Evolutionary conservation across 2,888 invertebrate species (phyloP).

Genomic region (Clunio marinus): DNA sequence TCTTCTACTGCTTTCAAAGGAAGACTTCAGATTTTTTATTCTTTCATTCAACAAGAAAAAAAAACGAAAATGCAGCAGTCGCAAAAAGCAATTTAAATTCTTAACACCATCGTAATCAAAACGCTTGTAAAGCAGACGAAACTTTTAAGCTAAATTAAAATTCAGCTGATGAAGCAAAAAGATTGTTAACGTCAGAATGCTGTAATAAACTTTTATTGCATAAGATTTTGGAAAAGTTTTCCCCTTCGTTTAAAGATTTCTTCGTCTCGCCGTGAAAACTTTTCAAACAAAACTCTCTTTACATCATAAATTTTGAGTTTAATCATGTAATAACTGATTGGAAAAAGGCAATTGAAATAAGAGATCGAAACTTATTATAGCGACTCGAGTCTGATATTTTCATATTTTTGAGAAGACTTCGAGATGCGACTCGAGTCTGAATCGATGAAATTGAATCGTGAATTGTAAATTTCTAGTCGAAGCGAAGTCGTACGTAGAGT

Average conservation of each 20-base stretch:
- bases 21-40: too few relatives aligned
- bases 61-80: background rate
- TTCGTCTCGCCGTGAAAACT: background rate
- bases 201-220: background rate
- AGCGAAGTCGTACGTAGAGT: too few relatives aligned
- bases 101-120: background rate
- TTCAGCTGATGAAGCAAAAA: conserved; percentile 18
- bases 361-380: background rate
- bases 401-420: too few relatives aligned
- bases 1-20: background rate
- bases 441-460: too few relatives aligned
- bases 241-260: background rate
- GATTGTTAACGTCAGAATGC: background rate
- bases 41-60: too few relatives aligned
- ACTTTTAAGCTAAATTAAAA: background rate
- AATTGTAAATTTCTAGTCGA: too few relatives aligned
- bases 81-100: background rate
- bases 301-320: background rate
- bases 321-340: background rate
- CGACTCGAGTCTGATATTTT: too few relatives aligned
- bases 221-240: background rate
- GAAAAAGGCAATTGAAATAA: background rate
- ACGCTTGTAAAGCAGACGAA: background rate
- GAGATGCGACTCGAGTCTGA: too few relatives aligned
- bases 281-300: background rate